These are phyloP conservation scores for Naso thynnoides DNA, from an alignment of 2,797 vertebrate genomes.

Conservation along the genomic window DNA sequence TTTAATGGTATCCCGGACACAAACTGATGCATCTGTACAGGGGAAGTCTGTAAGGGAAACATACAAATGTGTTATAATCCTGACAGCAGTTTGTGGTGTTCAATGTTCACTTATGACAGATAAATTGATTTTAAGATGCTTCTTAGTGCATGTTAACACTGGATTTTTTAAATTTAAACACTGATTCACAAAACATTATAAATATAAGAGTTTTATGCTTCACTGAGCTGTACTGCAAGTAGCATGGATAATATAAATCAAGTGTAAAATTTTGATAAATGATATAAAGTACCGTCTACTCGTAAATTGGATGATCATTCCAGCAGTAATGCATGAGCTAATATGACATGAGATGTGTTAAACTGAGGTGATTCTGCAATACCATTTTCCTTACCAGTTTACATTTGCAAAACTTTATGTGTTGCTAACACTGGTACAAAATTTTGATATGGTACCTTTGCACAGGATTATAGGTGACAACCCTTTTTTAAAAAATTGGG, in stretches of 20 bases:
- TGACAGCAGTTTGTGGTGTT: background rate
- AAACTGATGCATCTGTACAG: slow-evolving; percentile 1
- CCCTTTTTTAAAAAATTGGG: background rate
- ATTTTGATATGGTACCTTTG: background rate
- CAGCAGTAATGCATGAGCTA: background rate
- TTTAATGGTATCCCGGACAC: slow-evolving; percentile 10
- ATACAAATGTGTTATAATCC: slow-evolving; percentile 14
- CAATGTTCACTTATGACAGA: background rate
- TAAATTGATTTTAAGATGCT: background rate
- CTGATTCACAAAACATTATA: background rate
- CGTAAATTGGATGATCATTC: background rate
- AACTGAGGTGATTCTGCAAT: background rate
- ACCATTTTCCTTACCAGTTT: background rate
- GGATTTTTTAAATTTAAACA: background rate
- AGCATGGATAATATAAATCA: background rate
- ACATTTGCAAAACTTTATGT: background rate
- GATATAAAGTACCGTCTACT: background rate
- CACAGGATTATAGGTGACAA: background rate
- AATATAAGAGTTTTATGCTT: background rate
- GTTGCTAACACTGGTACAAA: background rate
- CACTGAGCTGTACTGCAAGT: background rate
- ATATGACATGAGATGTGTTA: background rate
- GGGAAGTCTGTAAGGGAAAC: slow-evolving; percentile 41
- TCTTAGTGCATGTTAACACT: background rate
- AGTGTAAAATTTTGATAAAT: background rate